phyloP scores from a whole-genome alignment of 2,888 invertebrate species.

The Tubulanus polymorphus region DNA sequence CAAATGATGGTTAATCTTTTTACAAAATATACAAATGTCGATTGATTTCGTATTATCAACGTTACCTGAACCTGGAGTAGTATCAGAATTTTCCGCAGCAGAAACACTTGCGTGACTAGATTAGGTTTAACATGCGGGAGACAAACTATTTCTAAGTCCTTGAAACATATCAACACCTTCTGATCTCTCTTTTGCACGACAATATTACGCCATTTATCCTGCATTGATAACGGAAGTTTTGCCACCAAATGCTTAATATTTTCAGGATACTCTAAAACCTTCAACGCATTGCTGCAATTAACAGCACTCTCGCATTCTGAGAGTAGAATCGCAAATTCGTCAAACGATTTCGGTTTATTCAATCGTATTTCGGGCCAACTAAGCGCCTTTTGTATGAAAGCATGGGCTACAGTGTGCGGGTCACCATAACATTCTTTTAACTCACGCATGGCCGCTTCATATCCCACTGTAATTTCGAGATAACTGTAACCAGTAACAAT shows the following conservation, averaged over 20 bases:
- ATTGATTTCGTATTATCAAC: too few relatives aligned
- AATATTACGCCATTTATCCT: constrained; percentile 10
- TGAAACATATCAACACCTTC: constrained; percentile 4
- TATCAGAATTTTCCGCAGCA: too few relatives aligned
- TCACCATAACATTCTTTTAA: background rate
- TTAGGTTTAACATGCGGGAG: too few relatives aligned
- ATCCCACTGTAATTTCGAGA: constrained; percentile 1
- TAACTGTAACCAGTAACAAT: constrained; percentile 2
- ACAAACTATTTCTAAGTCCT: too few relatives aligned
- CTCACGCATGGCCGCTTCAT: background rate
- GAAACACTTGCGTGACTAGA: too few relatives aligned
- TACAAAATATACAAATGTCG: too few relatives aligned
- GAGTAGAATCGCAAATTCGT: constrained; percentile 16
- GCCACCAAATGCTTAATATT: constrained; percentile 10
- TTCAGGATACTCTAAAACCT: constrained; percentile 9
- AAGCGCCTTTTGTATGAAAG: background rate
- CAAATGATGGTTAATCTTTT: too few relatives aligned
- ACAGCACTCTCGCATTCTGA: constrained; percentile 15
- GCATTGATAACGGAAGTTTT: constrained; percentile 16
- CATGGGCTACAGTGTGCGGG: background rate
- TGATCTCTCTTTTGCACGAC: constrained; percentile 4
- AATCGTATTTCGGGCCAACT: background rate
- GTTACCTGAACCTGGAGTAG: too few relatives aligned
- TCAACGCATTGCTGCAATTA: background rate
- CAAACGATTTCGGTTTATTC: background rate